Evolutionary conservation across 2,113 vertebrate species (phyloP).

Genomic region (Zosterops pallidus): DNA sequence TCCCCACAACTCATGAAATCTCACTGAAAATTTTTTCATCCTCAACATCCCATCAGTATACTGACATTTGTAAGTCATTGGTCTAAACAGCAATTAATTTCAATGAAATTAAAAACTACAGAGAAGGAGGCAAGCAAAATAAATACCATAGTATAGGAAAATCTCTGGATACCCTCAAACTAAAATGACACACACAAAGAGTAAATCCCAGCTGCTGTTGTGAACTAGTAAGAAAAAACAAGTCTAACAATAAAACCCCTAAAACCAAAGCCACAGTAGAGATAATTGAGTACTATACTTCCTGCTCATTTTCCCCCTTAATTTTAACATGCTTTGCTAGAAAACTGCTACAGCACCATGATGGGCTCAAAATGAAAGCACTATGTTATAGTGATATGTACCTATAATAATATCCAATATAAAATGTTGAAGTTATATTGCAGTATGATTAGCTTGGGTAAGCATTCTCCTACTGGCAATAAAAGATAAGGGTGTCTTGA

Average conservation of each 20-base stretch:
- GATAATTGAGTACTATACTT: slow-evolving; percentile 9
- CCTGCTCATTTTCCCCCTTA: slow-evolving; percentile 45
- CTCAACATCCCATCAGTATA: not conserved
- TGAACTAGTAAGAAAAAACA: slow-evolving; percentile 38
- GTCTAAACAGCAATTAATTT: slow-evolving; percentile 17
- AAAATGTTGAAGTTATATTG: slow-evolving; percentile 54
- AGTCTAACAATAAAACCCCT: not conserved
- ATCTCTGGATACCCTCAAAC: slow-evolving; percentile 1
- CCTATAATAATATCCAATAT: slow-evolving; percentile 64
- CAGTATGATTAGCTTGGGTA: slow-evolving; percentile 60
- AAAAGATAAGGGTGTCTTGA: slow-evolving; percentile 49
- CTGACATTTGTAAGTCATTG: slow-evolving; percentile 25
- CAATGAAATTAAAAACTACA: slow-evolving; percentile 17
- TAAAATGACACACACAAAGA: not conserved
- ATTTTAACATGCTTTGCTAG: slow-evolving; percentile 42
- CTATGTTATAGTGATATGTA: slow-evolving; percentile 71
- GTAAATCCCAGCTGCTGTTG: slow-evolving; percentile 10
- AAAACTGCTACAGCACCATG: slow-evolving; percentile 41
- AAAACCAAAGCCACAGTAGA: slow-evolving; percentile 23
- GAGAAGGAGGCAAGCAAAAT: not conserved
- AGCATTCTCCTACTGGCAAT: slow-evolving; percentile 48
- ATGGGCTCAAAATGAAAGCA: slow-evolving; percentile 72
- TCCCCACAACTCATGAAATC: not conserved
- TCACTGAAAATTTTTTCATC: not conserved
- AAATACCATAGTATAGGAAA: slow-evolving; percentile 1